Base-by-base conservation (phyloP, 2,888 invertebrate genomes). In the Thereva nobilitata region DNA sequence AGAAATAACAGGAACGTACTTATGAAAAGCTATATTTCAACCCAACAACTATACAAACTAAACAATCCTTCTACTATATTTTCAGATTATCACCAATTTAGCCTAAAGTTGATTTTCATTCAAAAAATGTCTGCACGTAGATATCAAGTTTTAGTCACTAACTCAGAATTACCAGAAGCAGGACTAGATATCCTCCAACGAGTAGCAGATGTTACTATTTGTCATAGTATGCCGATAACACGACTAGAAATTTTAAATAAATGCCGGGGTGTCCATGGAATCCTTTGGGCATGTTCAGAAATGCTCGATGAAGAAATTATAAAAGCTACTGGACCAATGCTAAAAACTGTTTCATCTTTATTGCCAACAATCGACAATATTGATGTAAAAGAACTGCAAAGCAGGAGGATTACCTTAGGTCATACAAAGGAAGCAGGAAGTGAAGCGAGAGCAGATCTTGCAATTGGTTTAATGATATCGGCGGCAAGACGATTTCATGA, bases 281-380 rank as follows among this genome's bases (percentile, higher is more conserved):
- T 72, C 7, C 64, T 68, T 7, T 71, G 71, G 71, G 70, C 61
- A 8, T 63, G 63, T 1, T 56, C 61, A 50, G 61, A 65, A 9
- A 38, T 52, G 10, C 38, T 72, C 3, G 54, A 72, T 57, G 64
- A 37, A 4, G 71, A 71, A 54, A 53, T 67, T 7, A 37, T 71
- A n/a, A 66, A 68, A 59, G 67, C 65, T 12, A 66, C 69, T 52
- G 71, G 91, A 9, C 82, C 86, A 0, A 82, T 84, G 56, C 77
- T 93, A 65, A 89, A 89, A 81, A 86, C 87, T 0, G 83, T 94
- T 3, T 86, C 87, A 0, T 87, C 92, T 0, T 89, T 91, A 87
- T 90, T 92, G 0, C 91, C 91, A 1, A 94, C 94, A 3, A 84
- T 86, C 68, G 91, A 94, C 76, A 90, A 93, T 72, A 84, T 94